phyloP scores from a whole-genome alignment of 92 coral and sea anemone species.

The Bergia sp. region DNA sequence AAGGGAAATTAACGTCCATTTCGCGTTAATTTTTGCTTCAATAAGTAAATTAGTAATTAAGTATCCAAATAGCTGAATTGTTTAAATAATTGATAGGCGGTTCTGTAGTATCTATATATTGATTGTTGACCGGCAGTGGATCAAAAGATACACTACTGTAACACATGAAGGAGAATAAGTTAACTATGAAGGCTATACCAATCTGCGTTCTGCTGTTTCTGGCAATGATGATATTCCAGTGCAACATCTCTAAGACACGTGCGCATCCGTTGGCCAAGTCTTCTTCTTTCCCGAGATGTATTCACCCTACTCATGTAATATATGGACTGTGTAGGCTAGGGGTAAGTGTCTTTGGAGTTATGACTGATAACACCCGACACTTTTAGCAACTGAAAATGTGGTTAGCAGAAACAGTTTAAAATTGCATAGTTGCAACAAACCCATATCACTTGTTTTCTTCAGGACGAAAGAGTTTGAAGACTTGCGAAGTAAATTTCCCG shows the following conservation, averaged over 20 bases:
- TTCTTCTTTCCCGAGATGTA: background rate
- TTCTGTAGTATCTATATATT: background rate
- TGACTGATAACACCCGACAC: background rate
- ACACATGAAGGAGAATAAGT: background rate
- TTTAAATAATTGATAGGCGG: background rate
- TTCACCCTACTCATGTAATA: background rate
- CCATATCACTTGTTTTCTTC: background rate
- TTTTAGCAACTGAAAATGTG: too few species aligned
- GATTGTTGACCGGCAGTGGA: background rate
- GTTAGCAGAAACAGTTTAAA: background rate
- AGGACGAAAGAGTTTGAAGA: background rate
- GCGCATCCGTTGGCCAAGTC: background rate
- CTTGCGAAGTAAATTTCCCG: background rate
- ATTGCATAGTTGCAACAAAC: too few species aligned
- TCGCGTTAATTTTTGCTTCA: background rate
- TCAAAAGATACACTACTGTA: background rate
- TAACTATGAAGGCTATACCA: background rate
- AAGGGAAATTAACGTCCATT: background rate
- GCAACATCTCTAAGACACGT: background rate
- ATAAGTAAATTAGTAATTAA: background rate
- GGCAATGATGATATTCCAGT: background rate
- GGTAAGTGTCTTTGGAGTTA: background rate
- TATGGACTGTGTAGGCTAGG: background rate
- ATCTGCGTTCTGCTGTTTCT: background rate
- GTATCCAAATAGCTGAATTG: background rate